Evolutionary conservation across 2,113 vertebrate genomes (phyloP), one percentile per base, ranked within the genome.

Genomic region (Solea solea): DNA sequence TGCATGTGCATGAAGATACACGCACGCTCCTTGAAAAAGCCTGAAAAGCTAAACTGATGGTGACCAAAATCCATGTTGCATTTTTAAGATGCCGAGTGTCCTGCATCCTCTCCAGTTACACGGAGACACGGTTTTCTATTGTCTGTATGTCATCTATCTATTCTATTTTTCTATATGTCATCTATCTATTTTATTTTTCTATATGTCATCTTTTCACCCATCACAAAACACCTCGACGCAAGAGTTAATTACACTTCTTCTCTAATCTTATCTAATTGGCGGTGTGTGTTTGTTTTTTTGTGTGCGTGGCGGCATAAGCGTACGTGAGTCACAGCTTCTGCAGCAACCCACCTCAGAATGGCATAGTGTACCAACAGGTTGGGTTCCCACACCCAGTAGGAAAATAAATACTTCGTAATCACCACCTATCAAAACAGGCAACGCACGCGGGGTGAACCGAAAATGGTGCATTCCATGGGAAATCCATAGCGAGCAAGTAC

Each of bases 401-500:
- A 94, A 91, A 93, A 93, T 90, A 92, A 92, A 92, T 88, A 91
- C 86, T 89, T 72, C 75, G 82, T 87, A 93, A 93, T 93, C 90
- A 89, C 84, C 55, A 82, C 86, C 89, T 90, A 93, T 93, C 90
- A 93, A 91, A 93, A 92, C 91, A 94, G 80, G 82, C 86, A 82
- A 88, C 84, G 69, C 84, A 77, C 65, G 72, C 74, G 56, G 88
- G 85, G 78, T 79, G 79, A 90, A 92, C 76, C 44, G 72, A 93
- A 93, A 91, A 88, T 89, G 86, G 82, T 51, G 69, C 92, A 94
- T 94, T 94, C 92, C 93, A 90, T 70, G 74, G 84, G 85, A 94
- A 92, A 93, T 91, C 93, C 92, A 90, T 89, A 87, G 91, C 90
- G 86, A 93, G 93, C 91, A 85, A 91, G 91, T 90, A 89, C 90